phyloP scores from a whole-genome alignment of 1,140 invertebrate genomes.

The Liolophura sinensis region DNA sequence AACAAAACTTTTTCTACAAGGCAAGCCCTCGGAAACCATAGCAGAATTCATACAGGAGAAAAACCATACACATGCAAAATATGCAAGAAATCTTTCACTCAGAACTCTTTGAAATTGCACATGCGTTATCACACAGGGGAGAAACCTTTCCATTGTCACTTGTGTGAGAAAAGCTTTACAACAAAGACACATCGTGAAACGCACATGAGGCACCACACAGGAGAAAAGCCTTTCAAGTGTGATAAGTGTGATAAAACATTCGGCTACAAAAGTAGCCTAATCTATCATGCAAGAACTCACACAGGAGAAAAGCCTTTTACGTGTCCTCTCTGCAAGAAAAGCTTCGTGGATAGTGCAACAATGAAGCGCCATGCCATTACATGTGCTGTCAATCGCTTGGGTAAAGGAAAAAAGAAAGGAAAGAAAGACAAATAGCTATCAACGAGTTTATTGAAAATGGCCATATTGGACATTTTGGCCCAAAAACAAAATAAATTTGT shows the following conservation, averaged over 20 bases:
- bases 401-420: too few species aligned
- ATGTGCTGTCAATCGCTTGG: too few species aligned
- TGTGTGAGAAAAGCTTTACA: neutral
- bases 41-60: conserved; percentile 2
- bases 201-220: conserved; percentile 2
- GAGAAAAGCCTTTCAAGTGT: neutral
- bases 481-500: too few species aligned
- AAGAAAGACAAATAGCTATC: too few species aligned
- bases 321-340: conserved; percentile 1
- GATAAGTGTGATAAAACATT: neutral
- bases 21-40: neutral
- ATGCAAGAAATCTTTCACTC: neutral
- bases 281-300: conserved; percentile 1
- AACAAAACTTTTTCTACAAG: neutral
- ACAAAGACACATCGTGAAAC: neutral
- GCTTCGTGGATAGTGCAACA: neutral
- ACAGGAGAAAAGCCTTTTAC: neutral
- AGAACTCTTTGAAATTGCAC: neutral
- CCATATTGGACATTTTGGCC: too few species aligned
- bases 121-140: conserved; percentile 3
- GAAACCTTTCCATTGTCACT: neutral
- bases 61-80: neutral
- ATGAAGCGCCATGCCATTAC: neutral
- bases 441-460: too few species aligned
- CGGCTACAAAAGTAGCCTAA: neutral